phyloP scores from a whole-genome alignment of 1,140 invertebrate species.

The Cyclina sinensis region DNA sequence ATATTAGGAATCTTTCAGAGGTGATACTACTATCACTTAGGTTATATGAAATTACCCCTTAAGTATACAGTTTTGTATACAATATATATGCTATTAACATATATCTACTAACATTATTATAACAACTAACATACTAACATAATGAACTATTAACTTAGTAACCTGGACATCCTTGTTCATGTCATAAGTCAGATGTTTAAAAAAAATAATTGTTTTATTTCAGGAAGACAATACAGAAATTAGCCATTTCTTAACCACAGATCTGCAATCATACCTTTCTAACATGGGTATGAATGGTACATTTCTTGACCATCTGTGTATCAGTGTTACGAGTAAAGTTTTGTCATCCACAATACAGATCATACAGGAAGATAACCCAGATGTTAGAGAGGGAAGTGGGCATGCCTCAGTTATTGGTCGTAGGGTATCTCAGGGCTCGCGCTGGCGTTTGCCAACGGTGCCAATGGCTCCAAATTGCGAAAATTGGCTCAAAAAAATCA shows the following conservation, averaged over 20 bases:
- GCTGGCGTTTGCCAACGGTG: too few species aligned
- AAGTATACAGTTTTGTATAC: background rate
- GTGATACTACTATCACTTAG: background rate
- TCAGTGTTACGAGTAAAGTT: background rate
- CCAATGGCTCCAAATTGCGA: too few species aligned
- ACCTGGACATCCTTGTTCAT: too few species aligned
- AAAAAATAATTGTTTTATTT: background rate
- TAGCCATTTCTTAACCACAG: constrained; percentile 15
- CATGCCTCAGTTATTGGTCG: background rate
- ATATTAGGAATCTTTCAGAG: constrained; percentile 39
- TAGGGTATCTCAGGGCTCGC: constrained; percentile 7
- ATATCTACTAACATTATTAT: background rate
- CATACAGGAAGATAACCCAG: constrained; percentile 11
- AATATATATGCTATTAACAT: background rate
- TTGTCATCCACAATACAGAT: background rate
- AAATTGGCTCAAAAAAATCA: too few species aligned
- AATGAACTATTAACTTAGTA: too few species aligned
- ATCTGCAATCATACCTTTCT: background rate
- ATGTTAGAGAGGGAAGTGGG: background rate
- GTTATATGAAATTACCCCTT: background rate
- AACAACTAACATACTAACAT: too few species aligned
- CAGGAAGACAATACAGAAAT: background rate
- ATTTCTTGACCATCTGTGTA: constrained; percentile 19
- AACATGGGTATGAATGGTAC: constrained; percentile 12
- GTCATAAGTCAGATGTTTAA: too few species aligned